Percentiles rank a stretch among this genome's conserved stretches.
Conservation (phyloP, 2,797 vertebrate genomes). For the Anabas testudineus region DNA sequence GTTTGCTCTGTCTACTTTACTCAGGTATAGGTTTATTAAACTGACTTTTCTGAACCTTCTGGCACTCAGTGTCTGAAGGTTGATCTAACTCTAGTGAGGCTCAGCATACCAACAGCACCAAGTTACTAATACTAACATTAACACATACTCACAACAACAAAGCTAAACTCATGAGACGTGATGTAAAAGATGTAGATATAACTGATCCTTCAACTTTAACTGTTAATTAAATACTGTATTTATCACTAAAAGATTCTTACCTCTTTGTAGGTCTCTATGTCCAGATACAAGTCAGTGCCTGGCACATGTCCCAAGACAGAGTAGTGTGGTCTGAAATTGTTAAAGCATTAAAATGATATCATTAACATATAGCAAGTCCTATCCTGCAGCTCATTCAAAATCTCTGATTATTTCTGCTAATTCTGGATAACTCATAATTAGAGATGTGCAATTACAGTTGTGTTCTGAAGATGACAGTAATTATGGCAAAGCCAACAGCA, state of each 20-base stretch:
- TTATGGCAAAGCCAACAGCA: conserved; percentile 87
- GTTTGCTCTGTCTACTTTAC: conserved; percentile 31
- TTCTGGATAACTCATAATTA: background rate
- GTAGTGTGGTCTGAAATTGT: conserved; percentile 80
- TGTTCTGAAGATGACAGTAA: conserved; percentile 91
- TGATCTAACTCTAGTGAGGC: background rate
- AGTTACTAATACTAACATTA: no score
- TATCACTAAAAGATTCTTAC: conserved; percentile 53
- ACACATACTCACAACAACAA: no score
- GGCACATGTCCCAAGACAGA: conserved; percentile 79
- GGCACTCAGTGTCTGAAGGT: no score
- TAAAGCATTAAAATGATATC: conserved; percentile 8
- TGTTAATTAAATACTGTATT: background rate
- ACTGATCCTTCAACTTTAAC: no score
- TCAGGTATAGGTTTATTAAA: conserved; percentile 10
- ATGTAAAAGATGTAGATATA: no score
- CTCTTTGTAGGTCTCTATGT: conserved; percentile 78
- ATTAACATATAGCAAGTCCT: conserved; percentile 3
- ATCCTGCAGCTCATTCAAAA: background rate
- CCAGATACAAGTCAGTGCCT: conserved; percentile 82
- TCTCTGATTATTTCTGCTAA: background rate
- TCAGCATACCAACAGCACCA: no score
- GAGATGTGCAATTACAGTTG: conserved; percentile 86
- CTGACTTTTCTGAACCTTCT: background rate
- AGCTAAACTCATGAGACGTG: no score